Evolutionary conservation across 2,797 vertebrate genomes (phyloP).

Genomic region (Crax fasciolata): DNA sequence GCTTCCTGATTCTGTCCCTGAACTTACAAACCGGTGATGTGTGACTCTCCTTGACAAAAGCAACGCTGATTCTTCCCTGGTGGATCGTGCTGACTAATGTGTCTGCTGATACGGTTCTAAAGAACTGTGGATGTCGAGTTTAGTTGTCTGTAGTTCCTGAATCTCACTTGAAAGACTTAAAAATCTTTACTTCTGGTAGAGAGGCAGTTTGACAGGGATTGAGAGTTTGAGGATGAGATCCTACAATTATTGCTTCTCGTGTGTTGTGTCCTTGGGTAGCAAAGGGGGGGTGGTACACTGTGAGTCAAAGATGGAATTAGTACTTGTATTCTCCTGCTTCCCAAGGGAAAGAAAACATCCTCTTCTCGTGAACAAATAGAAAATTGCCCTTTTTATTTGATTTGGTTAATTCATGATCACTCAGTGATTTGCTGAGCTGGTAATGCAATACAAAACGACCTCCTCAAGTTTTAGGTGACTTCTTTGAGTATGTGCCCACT

Average conservation of each 20-base stretch:
- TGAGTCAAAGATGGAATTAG: neutral
- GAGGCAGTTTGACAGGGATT: neutral
- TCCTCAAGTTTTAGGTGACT: neutral
- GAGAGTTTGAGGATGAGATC: neutral
- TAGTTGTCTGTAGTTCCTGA: neutral
- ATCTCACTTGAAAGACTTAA: neutral
- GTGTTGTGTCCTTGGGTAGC: neutral
- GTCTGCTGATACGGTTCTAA: neutral
- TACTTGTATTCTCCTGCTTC: neutral
- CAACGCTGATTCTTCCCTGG: neutral
- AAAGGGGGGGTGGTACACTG: neutral
- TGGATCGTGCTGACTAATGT: neutral
- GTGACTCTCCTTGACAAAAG: neutral
- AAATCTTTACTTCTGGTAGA: neutral
- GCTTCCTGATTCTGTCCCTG: neutral
- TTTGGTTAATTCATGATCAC: neutral
- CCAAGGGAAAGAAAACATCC: neutral
- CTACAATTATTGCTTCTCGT: neutral
- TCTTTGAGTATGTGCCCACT: neutral
- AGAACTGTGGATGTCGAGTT: fast-evolving
- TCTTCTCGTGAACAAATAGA: neutral
- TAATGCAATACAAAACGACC: neutral
- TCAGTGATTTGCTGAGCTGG: neutral
- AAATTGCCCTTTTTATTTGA: neutral
- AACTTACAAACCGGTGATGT: neutral